Evolutionary conservation across 2,888 invertebrate species (phyloP), one percentile per base, ranked within the genome.

Genomic region (Acrobasis suavella): DNA sequence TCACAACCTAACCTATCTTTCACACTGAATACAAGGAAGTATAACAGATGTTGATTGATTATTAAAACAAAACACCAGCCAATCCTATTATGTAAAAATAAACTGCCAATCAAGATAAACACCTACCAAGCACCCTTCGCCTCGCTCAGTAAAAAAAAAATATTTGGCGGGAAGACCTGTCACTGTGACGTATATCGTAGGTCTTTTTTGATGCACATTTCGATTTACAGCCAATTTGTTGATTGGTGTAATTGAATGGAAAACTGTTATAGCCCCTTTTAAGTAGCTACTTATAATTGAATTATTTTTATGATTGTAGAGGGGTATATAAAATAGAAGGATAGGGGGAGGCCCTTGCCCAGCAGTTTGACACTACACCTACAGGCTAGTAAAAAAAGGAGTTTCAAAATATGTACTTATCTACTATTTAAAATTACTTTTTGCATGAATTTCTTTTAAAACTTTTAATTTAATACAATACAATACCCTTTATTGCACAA

Each of bases 161-260:
- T 67, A 75, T 75, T 73, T 67, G 70, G 74, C 73, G 75, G 67
- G 72, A 71, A 60, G 69, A 70, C 49, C 68, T 74, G 75, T 75
- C 75, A 73, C 52, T 62, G 66, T 69, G 72, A 67, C 69, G 67
- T 66, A 62, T 65, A 62, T 65, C 64, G 67, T 17, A 50, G 67
- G 55, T 55, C 55, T 55, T 42, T 55, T 55, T 39, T 55, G 9
- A 16, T 55, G 55, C 12, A 6, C 39, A 55, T 12, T 55, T 39
- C 15, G 55, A 55, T 54, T 15, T 55, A 15, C 10, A 16, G 63
- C 65, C 65, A 66, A 64, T 65, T 63, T 66, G 65, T 65, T 66
- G 64, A 65, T 56, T 55, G 54, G 52, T 52, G 62, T 61, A 64
- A 65, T 66, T 66, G 55, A 39, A 55, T 16, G 55, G 55, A 55